Conservation (phyloP, 2,888 invertebrate species). For the Eilema sororculum region DNA sequence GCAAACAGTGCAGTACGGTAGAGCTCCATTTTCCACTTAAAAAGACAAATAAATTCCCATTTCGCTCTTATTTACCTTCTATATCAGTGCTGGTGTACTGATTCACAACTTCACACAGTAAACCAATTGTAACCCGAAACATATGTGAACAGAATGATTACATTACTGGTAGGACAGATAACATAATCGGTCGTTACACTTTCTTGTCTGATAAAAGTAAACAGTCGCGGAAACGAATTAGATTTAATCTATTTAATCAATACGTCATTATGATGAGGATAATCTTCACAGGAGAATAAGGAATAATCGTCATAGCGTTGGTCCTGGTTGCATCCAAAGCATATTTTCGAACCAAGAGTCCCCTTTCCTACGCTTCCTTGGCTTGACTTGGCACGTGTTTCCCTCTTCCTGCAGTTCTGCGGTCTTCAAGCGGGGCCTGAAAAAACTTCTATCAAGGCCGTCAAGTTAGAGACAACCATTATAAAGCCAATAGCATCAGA, state of each 20-base stretch:
- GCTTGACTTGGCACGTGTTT: too few species aligned
- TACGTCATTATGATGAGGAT: background rate
- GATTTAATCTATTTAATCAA: background rate
- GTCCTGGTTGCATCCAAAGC: background rate
- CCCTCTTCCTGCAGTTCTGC: too few species aligned
- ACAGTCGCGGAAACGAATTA: background rate
- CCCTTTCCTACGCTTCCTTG: too few species aligned
- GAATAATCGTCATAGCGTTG: background rate
- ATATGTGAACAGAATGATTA: background rate
- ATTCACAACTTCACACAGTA: background rate
- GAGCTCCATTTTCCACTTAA: constrained; percentile 17
- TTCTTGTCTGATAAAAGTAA: background rate
- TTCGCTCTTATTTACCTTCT: constrained; percentile 5
- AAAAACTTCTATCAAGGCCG: too few species aligned
- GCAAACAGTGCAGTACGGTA: constrained; percentile 16
- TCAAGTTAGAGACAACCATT: too few species aligned
- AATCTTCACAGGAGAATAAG: too few species aligned
- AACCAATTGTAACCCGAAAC: background rate
- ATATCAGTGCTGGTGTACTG: background rate
- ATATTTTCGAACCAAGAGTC: too few species aligned
- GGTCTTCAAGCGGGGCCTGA: too few species aligned
- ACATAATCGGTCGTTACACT: constrained; percentile 2
- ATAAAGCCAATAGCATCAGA: too few species aligned
- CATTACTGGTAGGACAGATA: background rate
- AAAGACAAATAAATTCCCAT: constrained; percentile 19